phyloP scores from a whole-genome alignment of 2,113 vertebrate species.

The Perca flavescens region DNA sequence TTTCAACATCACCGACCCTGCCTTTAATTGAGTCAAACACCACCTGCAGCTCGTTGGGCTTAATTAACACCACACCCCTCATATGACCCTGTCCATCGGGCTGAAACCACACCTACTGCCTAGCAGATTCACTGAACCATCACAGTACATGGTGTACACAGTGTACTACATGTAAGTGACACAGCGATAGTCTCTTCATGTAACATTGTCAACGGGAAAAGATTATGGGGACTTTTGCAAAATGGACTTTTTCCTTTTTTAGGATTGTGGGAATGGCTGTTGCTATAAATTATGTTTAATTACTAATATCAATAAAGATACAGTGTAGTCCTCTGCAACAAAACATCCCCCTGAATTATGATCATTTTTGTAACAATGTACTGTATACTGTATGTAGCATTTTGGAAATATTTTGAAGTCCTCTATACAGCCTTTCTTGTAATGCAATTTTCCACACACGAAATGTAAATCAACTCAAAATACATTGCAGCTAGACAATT shows the following conservation, averaged over 20 bases:
- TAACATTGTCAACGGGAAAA: background rate
- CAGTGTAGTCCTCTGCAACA: background rate
- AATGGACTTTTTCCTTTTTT: background rate
- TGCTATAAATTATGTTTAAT: background rate
- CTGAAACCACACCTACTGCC: too few species aligned
- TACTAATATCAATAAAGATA: background rate
- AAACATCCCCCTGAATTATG: conserved; percentile 6
- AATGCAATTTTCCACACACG: background rate
- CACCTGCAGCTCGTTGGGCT: too few species aligned
- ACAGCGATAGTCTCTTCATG: too few species aligned
- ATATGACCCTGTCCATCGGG: too few species aligned
- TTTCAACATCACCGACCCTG: too few species aligned
- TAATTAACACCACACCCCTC: too few species aligned
- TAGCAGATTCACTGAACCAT: too few species aligned
- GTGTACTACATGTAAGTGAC: too few species aligned
- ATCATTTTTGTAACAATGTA: background rate
- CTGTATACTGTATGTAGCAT: background rate
- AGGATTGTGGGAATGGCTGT: background rate
- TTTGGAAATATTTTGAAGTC: background rate
- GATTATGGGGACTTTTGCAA: background rate
- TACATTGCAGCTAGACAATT: background rate
- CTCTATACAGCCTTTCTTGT: background rate
- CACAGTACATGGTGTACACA: too few species aligned
- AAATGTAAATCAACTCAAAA: conserved; percentile 6
- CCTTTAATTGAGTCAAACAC: too few species aligned